Evolutionary conservation across 2,797 vertebrate genomes (phyloP).

Genomic region (Channallabes apus): DNA sequence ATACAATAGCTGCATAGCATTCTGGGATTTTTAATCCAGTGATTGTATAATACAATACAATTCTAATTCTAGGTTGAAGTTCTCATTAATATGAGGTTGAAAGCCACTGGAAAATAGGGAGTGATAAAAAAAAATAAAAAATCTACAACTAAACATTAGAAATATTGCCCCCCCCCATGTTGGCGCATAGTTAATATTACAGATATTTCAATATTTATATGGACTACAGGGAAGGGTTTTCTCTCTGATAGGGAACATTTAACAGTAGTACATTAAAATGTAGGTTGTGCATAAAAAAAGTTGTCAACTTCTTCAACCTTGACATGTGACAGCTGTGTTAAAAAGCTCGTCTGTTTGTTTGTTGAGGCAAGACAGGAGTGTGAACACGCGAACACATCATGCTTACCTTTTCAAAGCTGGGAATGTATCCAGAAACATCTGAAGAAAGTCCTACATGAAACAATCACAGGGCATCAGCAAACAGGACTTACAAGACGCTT

Average conservation of each 20-base stretch:
- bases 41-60: not conserved
- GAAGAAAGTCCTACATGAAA: slow-evolving; percentile 87
- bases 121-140: not conserved
- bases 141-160: not conserved
- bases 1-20: not conserved
- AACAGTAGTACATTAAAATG: not conserved
- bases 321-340: slow-evolving; percentile 2
- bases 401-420: slow-evolving; percentile 84
- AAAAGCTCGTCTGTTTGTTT: not conserved
- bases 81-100: not conserved
- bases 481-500: not conserved
- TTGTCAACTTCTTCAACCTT: not conserved
- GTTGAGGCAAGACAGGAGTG: slow-evolving; percentile 17
- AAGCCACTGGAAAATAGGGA: not conserved
- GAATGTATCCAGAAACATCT: slow-evolving; percentile 83
- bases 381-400: slow-evolving; percentile 23
- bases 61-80: not conserved
- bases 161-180: not conserved
- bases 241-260: not conserved
- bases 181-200: not conserved
- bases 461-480: not conserved
- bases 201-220: not conserved
- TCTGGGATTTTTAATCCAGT: not conserved
- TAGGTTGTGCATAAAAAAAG: not conserved
- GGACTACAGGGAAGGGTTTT: not conserved